Conservation (phyloP, 1,140 invertebrate species). For the Yoshiicerus persimilis region DNA sequence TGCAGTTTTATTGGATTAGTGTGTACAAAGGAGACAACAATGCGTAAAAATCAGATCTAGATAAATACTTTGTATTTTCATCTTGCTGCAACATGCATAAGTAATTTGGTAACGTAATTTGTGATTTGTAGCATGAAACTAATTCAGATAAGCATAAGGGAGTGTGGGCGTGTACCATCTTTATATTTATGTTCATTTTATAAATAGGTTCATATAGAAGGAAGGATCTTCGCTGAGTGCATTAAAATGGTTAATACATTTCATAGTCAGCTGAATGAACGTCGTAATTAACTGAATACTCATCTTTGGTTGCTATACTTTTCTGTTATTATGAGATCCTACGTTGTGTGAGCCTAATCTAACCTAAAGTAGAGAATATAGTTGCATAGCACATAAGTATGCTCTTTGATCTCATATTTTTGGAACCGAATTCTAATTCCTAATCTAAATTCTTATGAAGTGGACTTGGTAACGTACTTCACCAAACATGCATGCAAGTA, state of each 20-base stretch:
- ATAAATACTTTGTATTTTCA: no score
- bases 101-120: no score
- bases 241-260: background rate
- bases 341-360: background rate
- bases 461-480: background rate
- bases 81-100: no score
- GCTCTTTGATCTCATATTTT: background rate
- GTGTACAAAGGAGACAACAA: no score
- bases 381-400: no score
- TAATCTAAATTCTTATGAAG: constrained; percentile 8
- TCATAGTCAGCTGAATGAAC: background rate
- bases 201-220: background rate
- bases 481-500: background rate
- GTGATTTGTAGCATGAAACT: background rate
- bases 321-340: background rate
- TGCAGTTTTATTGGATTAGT: no score
- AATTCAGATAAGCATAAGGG: background rate
- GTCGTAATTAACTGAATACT: background rate
- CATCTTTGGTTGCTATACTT: background rate
- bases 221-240: background rate
- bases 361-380: no score
- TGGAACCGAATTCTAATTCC: background rate
- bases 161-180: background rate
- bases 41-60: no score
- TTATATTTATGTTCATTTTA: background rate